phyloP scores from a whole-genome alignment of 1,140 invertebrate genomes.

The Eupristina koningsbergeri region DNA sequence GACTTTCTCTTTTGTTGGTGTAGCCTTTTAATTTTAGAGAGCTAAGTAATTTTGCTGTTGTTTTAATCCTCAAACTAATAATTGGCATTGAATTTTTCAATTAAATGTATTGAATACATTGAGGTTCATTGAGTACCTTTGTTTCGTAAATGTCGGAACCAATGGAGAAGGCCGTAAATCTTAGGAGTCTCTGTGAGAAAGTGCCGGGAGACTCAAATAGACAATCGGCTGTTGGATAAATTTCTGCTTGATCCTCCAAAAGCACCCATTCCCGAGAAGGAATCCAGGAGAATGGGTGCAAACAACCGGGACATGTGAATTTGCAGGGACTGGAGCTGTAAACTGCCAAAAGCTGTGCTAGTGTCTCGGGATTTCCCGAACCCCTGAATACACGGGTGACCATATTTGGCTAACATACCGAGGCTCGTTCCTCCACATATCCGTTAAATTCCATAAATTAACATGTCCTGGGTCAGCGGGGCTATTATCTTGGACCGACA shows the following conservation, averaged over 20 bases:
- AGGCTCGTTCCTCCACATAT: background rate
- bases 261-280: background rate
- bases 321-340: background rate
- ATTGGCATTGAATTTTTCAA: no score
- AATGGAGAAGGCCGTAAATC: no score
- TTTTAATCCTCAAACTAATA: no score
- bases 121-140: no score
- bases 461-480: background rate
- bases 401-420: background rate
- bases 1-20: no score
- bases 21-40: no score
- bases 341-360: background rate
- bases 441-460: conserved; percentile 46
- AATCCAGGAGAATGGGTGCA: background rate
- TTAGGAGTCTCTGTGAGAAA: no score
- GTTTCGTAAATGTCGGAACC: no score
- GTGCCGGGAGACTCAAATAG: no score
- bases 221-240: background rate
- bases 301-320: background rate
- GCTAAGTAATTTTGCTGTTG: no score
- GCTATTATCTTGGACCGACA: background rate
- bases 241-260: background rate
- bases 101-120: no score
- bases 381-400: background rate
- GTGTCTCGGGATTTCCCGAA: background rate